phyloP scores from a whole-genome alignment of 2,797 vertebrate genomes.

The Psittacula echo region DNA sequence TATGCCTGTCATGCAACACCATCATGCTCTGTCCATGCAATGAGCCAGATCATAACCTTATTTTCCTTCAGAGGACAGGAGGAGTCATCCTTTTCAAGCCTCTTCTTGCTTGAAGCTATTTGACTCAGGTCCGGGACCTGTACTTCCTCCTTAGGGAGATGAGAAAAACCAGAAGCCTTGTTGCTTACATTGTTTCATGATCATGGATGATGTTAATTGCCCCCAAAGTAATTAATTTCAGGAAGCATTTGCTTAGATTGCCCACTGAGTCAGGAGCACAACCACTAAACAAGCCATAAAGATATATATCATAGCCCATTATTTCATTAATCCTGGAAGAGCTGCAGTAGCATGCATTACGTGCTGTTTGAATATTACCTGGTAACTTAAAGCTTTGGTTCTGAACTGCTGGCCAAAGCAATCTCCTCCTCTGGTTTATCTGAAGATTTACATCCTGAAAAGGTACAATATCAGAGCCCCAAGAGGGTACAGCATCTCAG shows the following conservation, averaged over 20 bases:
- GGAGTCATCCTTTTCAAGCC: constrained; percentile 12
- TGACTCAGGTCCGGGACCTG: neutral
- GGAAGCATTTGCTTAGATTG: constrained; percentile 1
- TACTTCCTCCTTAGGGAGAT: neutral
- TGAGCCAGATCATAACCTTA: neutral
- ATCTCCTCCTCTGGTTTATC: neutral
- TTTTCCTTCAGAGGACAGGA: neutral
- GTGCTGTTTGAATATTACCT: neutral
- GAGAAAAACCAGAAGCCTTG: constrained; percentile 17
- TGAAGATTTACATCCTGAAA: neutral
- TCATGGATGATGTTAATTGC: constrained; percentile 15
- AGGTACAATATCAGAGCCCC: neutral
- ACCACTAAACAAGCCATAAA: constrained; percentile 24
- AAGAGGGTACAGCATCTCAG: neutral
- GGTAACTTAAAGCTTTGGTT: neutral
- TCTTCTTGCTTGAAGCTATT: constrained; percentile 20
- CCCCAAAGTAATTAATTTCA: constrained; percentile 31
- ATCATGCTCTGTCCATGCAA: fast-evolving
- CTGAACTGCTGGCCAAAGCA: neutral
- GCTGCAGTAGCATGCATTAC: neutral
- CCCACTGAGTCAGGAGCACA: neutral
- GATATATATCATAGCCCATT: neutral
- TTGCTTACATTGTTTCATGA: neutral
- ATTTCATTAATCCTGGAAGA: neutral
- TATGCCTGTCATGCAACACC: neutral